phyloP scores from a whole-genome alignment of 2,113 vertebrate genomes.

The Dolichallabes microphthalmus region DNA sequence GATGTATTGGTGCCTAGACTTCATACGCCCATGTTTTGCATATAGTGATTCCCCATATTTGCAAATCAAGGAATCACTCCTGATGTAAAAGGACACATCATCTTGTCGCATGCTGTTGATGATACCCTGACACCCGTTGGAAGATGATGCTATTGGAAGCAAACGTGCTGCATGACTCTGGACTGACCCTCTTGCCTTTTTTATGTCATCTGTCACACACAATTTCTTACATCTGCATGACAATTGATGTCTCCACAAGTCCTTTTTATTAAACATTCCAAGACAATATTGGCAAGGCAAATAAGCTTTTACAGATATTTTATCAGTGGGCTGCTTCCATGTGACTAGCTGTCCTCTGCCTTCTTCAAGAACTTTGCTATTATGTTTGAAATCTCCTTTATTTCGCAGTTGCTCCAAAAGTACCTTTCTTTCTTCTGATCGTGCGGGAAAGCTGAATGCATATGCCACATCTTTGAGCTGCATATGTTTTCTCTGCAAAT shows the following conservation, averaged over 20 bases:
- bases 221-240: slow-evolving; percentile 15
- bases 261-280: background rate
- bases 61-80: slow-evolving; percentile 7
- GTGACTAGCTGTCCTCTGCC: slow-evolving; percentile 36
- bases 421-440: slow-evolving; percentile 8
- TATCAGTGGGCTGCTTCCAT: slow-evolving; percentile 21
- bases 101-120: slow-evolving; percentile 32
- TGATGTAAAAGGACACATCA: slow-evolving; percentile 13
- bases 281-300: slow-evolving; percentile 32
- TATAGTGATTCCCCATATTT: background rate
- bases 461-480: slow-evolving; percentile 24
- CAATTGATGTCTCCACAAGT: slow-evolving; percentile 31
- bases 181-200: background rate
- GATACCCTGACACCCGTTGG: background rate
- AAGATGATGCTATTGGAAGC: slow-evolving; percentile 22
- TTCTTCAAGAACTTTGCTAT: slow-evolving; percentile 15
- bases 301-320: slow-evolving; percentile 24
- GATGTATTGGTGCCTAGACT: slow-evolving; percentile 13
- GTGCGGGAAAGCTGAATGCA: slow-evolving; percentile 11
- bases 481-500: slow-evolving; percentile 22
- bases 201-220: background rate
- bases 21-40: background rate
- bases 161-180: slow-evolving; percentile 20
- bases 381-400: slow-evolving; percentile 36
- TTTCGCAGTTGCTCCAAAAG: slow-evolving; percentile 22